Evolutionary conservation across 2,797 vertebrate genomes (phyloP), one percentile per base, ranked within the genome.

Genomic region (Setipinna tenuifilis): DNA sequence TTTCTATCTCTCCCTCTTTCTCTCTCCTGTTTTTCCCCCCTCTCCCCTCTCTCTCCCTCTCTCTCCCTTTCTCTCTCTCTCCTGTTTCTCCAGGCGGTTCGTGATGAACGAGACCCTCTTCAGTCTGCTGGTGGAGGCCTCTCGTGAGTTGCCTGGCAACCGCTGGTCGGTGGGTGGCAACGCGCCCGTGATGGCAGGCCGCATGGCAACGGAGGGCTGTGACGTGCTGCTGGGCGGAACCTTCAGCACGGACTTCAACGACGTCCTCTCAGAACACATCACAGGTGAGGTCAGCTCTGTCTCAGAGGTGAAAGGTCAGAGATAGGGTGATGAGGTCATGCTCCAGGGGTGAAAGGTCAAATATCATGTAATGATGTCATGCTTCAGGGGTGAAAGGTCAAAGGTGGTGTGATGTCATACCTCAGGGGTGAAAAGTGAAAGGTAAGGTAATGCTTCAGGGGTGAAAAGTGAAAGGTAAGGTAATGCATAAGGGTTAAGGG

Each of bases 111-210:
- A 95, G 61, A 97, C 95, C 0, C 91, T 97, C 11, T 97, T 97
- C 86, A 93, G 88, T 44, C 94, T 96, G 88, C 94, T 97, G 87
- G 95, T 97, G 0, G 95, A 97, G 81, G 93, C 93, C 0, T 96
- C 96, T 65, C 95, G 95, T 50, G 95, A 95, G 88, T 85, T 97
- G 82, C 95, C 95, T 57, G 96, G 95, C 75, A 96, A 95, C 95
- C 94, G 96, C 89, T 97, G 96, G 96, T 90, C 96, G 1, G 86
- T 97, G 21, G 96, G 96, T 17, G 96, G 96, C 46, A 97, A 97
- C 71, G 96, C 96, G 44, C 95, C 95, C 0, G 95, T 96, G 57
- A 97, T 97, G 96, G 96, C 96, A 17, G 91, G 95, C 88, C 95
- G 96, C 85, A 94, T 97, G 95, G 96, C 96, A 84, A 91, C 86